phyloP scores from a whole-genome alignment of 2,888 invertebrate species.

The Cancer borealis region DNA sequence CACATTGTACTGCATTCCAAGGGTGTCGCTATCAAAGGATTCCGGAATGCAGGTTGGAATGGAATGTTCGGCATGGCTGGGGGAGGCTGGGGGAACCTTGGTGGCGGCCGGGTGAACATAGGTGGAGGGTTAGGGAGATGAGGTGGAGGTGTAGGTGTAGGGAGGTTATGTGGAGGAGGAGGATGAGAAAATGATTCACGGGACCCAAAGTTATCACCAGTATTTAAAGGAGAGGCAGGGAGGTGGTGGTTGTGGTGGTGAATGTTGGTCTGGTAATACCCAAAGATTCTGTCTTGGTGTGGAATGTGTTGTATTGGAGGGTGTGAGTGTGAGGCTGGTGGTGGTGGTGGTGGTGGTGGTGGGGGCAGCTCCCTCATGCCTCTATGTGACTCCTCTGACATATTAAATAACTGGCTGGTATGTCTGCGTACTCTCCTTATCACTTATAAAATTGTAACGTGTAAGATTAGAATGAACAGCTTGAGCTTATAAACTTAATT shows the following conservation, averaged over 20 bases:
- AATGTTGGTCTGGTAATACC: not conserved
- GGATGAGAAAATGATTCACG: not conserved
- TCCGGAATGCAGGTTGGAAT: not conserved
- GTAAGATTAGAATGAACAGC: too few relatives aligned
- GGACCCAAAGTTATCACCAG: not conserved
- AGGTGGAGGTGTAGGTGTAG: not conserved
- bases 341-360: not conserved
- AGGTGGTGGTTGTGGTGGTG: not conserved
- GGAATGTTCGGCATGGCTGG: not conserved
- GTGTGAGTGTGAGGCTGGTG: not conserved
- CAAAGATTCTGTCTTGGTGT: not conserved
- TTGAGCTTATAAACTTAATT: not conserved
- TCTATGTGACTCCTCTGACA: not conserved
- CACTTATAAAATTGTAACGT: not conserved
- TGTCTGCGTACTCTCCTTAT: not conserved
- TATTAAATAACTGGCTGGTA: not conserved
- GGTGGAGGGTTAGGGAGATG: conserved; percentile 2
- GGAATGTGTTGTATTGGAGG: conserved; percentile 32
- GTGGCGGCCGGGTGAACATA: conserved; percentile 26
- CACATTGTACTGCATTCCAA: not conserved
- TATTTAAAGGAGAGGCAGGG: not conserved
- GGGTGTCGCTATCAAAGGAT: not conserved
- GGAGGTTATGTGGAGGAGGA: not conserved
- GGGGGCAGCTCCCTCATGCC: not conserved
- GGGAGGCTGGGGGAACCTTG: not conserved